Percentiles rank a stretch among this genome's conserved stretches.
These are phyloP conservation scores for Habrosyne pyritoides DNA, from an alignment of 2,888 invertebrate species.

Conservation along the genomic window DNA sequence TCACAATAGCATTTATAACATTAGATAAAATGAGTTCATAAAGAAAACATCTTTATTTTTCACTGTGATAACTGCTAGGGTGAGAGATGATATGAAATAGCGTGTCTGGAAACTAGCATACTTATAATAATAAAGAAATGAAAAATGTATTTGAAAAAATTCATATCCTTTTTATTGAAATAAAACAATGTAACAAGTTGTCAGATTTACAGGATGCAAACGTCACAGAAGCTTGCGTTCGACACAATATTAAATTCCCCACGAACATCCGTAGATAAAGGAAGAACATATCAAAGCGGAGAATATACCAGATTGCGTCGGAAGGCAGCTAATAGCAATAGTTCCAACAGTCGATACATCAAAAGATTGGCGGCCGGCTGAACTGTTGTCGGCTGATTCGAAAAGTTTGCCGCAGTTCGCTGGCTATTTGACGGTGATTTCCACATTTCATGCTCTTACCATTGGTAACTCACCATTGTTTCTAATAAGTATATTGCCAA, in stretches of 20 bases:
- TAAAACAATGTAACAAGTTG: background rate
- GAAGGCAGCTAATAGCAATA: conserved; percentile 32
- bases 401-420: conserved; percentile 41
- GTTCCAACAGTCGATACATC: conserved; percentile 43
- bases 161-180: background rate
- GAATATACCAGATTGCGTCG: conserved; percentile 6
- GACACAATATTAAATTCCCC: background rate
- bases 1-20: no score
- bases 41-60: no score
- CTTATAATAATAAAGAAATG: no score
- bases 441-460: conserved; percentile 36
- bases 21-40: no score
- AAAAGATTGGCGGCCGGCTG: conserved; percentile 42
- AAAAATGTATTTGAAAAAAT: no score
- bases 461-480: conserved; percentile 7
- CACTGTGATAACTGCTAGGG: no score
- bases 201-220: no score
- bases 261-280: background rate
- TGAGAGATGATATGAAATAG: no score
- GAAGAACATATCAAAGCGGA: background rate
- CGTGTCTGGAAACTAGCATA: no score
- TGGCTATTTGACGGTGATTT: conserved; percentile 42
- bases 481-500: no score
- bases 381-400: conserved; percentile 44
- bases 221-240: no score